Conservation (phyloP, 2,113 vertebrate genomes). For the Myodes glareolus region DNA sequence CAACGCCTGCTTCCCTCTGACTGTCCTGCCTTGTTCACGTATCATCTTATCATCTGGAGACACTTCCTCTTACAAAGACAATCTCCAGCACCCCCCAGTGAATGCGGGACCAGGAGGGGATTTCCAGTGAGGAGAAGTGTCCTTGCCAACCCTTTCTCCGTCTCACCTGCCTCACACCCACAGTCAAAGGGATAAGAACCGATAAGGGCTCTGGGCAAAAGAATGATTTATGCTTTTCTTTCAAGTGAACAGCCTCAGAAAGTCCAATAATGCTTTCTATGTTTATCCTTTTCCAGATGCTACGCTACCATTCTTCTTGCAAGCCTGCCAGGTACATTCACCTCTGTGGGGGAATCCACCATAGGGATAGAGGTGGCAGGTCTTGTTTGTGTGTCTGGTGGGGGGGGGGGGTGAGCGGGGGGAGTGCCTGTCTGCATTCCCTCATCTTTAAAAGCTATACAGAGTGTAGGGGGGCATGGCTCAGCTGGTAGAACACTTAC, state of each 20-base stretch:
- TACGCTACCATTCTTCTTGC: conserved; percentile 21
- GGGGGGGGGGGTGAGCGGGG: fast-evolving
- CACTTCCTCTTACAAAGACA: background rate
- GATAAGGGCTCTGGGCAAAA: conserved; percentile 70
- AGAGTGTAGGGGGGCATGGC: no score
- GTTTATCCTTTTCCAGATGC: conserved; percentile 75
- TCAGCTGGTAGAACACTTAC: background rate
- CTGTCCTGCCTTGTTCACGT: background rate
- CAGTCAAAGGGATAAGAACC: conserved; percentile 44
- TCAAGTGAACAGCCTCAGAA: conserved; percentile 75
- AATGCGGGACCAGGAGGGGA: conserved; percentile 56
- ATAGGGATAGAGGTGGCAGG: background rate
- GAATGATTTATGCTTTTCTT: conserved; percentile 77
- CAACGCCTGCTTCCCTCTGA: background rate
- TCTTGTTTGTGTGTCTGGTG: background rate
- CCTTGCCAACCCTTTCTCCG: background rate
- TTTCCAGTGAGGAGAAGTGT: conserved; percentile 64
- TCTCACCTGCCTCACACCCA: conserved; percentile 60
- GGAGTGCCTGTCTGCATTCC: background rate
- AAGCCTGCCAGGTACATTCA: conserved; percentile 26
- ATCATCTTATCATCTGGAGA: background rate
- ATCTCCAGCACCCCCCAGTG: background rate
- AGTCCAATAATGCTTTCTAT: conserved; percentile 64
- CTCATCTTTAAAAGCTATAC: background rate
- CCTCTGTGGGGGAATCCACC: conserved; percentile 32